Conservation (phyloP, 1,140 invertebrate species). For the Alviniconcha marisindica region DNA sequence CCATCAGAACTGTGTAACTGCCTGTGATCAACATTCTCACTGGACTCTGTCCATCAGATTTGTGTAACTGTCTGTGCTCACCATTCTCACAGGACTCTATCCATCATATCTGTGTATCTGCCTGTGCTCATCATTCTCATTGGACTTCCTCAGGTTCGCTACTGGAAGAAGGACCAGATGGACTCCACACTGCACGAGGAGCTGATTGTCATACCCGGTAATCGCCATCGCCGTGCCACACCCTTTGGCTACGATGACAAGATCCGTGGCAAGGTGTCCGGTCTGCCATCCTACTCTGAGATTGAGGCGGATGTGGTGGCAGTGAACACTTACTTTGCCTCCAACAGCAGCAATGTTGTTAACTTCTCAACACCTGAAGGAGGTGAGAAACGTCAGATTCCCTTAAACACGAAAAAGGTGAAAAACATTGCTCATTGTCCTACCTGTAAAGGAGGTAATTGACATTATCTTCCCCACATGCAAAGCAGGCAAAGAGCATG, state of each 20-base stretch:
- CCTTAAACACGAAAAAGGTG: not conserved
- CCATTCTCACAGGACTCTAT: too few relatives aligned
- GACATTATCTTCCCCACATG: too few relatives aligned
- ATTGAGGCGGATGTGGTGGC: conserved; percentile 93
- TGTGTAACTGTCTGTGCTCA: too few relatives aligned
- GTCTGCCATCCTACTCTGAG: conserved; percentile 82
- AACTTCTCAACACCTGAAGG: conserved; percentile 94
- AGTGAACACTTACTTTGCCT: conserved; percentile 93
- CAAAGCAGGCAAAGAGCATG: too few relatives aligned
- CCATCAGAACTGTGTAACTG: too few relatives aligned
- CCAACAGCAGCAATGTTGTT: conserved; percentile 90
- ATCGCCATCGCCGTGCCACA: conserved; percentile 5
- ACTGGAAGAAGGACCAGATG: conserved; percentile 88
- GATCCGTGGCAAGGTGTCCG: conserved; percentile 46
- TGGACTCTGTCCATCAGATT: too few relatives aligned
- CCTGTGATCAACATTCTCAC: too few relatives aligned
- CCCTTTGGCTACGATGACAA: conserved; percentile 31
- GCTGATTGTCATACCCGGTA: conserved; percentile 40
- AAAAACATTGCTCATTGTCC: conserved; percentile 3
- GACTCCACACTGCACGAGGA: conserved; percentile 85
- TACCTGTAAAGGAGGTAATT: too few relatives aligned
- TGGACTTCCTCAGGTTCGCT: conserved; percentile 87
- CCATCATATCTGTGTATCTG: too few relatives aligned
- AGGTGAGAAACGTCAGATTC: conserved; percentile 77
- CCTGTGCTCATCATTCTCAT: too few relatives aligned